Evolutionary conservation across 2,797 vertebrate genomes (phyloP), one percentile per base, ranked within the genome.

Genomic region (Discoglossus pictus): DNA sequence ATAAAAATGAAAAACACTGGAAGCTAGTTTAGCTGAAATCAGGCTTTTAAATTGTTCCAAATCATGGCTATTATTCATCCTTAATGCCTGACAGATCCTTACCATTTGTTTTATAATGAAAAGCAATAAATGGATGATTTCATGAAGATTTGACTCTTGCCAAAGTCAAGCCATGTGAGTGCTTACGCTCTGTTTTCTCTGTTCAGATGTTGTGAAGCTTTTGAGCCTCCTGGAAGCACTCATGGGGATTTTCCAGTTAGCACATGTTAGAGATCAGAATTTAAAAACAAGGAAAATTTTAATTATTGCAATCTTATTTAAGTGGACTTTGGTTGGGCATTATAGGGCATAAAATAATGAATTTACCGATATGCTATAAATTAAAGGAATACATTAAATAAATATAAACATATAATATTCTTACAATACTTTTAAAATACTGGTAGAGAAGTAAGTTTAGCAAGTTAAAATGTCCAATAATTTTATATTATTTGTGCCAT

Each of bases 21-120:
- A 58, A 50, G 46, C 54, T 34, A 61, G 24, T 34, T 35, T 18
- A 43, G 10, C 36, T 44, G 43, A 63, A 55, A 56, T 62, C 59
- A 36, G 13, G 51, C 35, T 23, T 17, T 24, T 48, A 31, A 44
- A 63, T 56, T 56, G 42, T 47, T 70, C 35, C 40, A 61, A 46
- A 62, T 54, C 50, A 48, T 27, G n/a, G 21, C 34, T 31, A 63
- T 62, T 70, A 70, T 70, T 55, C 59, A 70, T 56, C 13, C 51
- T 18, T 62, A 60, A 70, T 63, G 59, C 60, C 20, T 56, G 59
- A 62, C 67, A 62, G 51, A 62, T 55, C 59, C 59, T 62, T 62
- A 70, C 47, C 67, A 63, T 63, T 70, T 70, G 60, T 70, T 62
- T 62, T 61, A 42, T 63, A 70, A 70, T 70, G 51, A 70, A 63